Percentiles rank a stretch among this genome's conserved stretches.
Evolutionary conservation across 2,797 vertebrate genomes (phyloP).

Genomic region (Syngnathus acus): DNA sequence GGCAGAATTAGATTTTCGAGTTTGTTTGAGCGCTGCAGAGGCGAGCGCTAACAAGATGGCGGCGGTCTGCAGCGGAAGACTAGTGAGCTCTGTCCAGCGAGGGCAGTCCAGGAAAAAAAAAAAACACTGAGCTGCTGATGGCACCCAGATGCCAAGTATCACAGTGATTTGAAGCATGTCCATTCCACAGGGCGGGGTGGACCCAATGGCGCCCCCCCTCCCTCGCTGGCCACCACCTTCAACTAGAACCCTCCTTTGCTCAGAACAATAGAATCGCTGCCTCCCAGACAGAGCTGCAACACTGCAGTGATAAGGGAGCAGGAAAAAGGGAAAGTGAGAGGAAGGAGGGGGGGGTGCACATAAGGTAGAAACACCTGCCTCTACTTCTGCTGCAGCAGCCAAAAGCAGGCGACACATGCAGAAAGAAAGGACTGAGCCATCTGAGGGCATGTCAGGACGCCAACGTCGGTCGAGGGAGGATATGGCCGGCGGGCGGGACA

Average conservation of each 20-base stretch:
- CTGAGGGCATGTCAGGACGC: slow-evolving; percentile 53
- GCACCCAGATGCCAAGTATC: slow-evolving; percentile 55
- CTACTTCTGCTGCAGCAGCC: slow-evolving; percentile 44
- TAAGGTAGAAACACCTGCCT: slow-evolving; percentile 61
- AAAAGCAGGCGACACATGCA: slow-evolving; percentile 17
- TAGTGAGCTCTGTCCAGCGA: slow-evolving; percentile 41
- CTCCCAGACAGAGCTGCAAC: slow-evolving; percentile 57
- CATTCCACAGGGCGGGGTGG: slow-evolving; percentile 29
- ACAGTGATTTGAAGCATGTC: slow-evolving; percentile 46
- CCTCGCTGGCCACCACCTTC: slow-evolving; percentile 22
- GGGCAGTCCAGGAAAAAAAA: slow-evolving; percentile 24
- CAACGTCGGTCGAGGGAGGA: slow-evolving; percentile 18
- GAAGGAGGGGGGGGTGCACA: slow-evolving; percentile 11
- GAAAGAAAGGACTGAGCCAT: neutral
- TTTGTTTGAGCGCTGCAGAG: slow-evolving; percentile 47
- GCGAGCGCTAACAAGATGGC: slow-evolving; percentile 59
- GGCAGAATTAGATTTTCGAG: slow-evolving; percentile 16
- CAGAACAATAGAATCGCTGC: slow-evolving; percentile 66
- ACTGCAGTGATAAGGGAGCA: slow-evolving; percentile 65
- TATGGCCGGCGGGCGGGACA: slow-evolving; percentile 17
- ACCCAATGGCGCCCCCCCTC: slow-evolving; percentile 34
- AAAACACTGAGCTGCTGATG: slow-evolving; percentile 33
- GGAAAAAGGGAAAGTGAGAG: slow-evolving; percentile 22
- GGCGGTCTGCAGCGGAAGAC: slow-evolving; percentile 53
- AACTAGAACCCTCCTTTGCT: neutral